These are phyloP conservation scores for Anagyrus pseudococci DNA, from an alignment of 2,888 invertebrate species.

Conservation along the genomic window DNA sequence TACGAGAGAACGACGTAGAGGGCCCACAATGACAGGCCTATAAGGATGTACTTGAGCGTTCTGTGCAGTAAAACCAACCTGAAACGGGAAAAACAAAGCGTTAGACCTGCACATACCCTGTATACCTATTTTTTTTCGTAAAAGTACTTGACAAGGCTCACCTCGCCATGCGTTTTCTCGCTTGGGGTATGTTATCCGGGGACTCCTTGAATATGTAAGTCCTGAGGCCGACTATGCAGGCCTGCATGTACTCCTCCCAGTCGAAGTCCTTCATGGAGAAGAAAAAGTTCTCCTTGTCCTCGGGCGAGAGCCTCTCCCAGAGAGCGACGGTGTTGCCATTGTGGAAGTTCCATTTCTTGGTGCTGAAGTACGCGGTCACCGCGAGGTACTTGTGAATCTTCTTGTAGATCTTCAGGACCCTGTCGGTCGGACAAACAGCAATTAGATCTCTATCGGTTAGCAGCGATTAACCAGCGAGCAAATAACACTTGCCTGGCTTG, in stretches of 20 bases:
- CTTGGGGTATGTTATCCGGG: constrained; percentile 46
- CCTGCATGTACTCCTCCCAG: constrained; percentile 64
- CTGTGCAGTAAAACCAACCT: constrained; percentile 46
- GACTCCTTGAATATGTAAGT: constrained; percentile 64
- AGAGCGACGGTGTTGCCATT: constrained; percentile 54
- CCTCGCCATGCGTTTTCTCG: constrained; percentile 50
- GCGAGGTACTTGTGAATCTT: constrained; percentile 63
- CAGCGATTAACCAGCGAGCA: neutral
- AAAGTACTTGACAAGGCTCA: constrained; percentile 32
- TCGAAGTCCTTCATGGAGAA: constrained; percentile 63
- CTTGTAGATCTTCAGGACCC: constrained; percentile 63
- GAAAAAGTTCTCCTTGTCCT: constrained; percentile 61
- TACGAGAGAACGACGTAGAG: constrained; percentile 15
- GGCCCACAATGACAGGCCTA: constrained; percentile 30
- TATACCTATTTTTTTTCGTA: neutral
- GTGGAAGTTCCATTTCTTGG: constrained; percentile 52
- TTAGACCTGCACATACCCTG: neutral
- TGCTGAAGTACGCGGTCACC: constrained; percentile 64
- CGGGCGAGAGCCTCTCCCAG: constrained; percentile 58
- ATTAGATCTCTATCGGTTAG: neutral
- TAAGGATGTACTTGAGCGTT: constrained; percentile 41
- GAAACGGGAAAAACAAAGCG: constrained; percentile 27
- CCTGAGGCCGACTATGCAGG: constrained; percentile 63
- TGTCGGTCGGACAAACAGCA: constrained; percentile 41
- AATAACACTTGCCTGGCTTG: constrained; percentile 62